Base-by-base conservation (phyloP, 2,888 invertebrate genomes). In the Keiferia lycopersicella region DNA sequence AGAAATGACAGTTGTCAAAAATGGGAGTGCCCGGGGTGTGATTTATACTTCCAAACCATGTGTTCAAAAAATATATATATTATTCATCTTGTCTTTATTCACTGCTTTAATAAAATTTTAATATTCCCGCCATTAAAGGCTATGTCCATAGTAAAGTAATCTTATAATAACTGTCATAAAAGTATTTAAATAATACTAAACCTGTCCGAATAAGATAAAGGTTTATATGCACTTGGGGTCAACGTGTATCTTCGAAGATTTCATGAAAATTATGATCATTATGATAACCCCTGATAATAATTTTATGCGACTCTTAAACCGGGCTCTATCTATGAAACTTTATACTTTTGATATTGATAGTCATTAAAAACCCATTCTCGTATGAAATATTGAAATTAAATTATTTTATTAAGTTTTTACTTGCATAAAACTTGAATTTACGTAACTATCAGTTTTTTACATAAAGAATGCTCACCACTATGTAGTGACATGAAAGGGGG, bases 81-180 rank as follows among this genome's bases (percentile, higher is more conserved):
- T 26, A 26, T 14, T 12, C 26, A 53, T 53, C 20, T 18, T 22
- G 26, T 53, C 51, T 53, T 26, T 22, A 53, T 26, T 12, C 10
- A 53, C 22, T 22, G 12, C 22, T 12, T 26, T 12, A 50, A 50
- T 50, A 50, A 20, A 50, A 51, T 3, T 51, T 22, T 53, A 53
- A 45, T n/a, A n/a, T 45, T 8, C 22, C n/a, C 18, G 7, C 8
- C 34, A 34, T 34, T 8, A 56, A 56, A 50, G 22, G 20, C 22
- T 22, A 20, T 51, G 18, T 18, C 56, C n/a, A 16, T 56, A 34
- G 56, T 34, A 53, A 56, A 34, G 56, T 34, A 53, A 56, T 56
- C 56, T 34, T 16, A 56, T 56, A 56, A 34, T 8, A 34, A 10
- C 10, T 26, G 34, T 56, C 34, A 34, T 56, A 56, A 56, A 56